Conservation (phyloP, 2,797 vertebrate species). For the Girardinus metallicus region DNA sequence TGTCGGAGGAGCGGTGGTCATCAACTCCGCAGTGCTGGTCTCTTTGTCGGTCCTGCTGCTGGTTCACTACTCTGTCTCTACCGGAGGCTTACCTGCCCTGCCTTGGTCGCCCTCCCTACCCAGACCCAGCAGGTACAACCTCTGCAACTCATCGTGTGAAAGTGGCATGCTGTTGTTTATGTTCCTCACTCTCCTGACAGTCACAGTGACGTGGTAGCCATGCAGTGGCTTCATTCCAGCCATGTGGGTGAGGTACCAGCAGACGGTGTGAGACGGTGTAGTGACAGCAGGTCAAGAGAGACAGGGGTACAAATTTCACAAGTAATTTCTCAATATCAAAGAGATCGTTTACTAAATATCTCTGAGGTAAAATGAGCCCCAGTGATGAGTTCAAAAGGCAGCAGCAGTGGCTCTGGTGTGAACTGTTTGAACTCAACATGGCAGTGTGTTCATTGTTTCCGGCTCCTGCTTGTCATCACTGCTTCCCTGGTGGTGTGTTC, state of each 20-base stretch:
- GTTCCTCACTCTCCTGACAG: neutral
- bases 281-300: slow-evolving; percentile 61
- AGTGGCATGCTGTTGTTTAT: neutral
- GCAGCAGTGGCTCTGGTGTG: slow-evolving; percentile 52
- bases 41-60: slow-evolving; percentile 98
- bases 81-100: slow-evolving; percentile 83
- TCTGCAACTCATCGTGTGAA: neutral
- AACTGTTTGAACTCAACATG: slow-evolving; percentile 57
- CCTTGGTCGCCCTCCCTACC: slow-evolving; percentile 91
- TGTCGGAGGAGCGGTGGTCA: slow-evolving; percentile 98
- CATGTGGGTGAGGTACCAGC: slow-evolving; percentile 51
- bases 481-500: slow-evolving; percentile 7
- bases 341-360: neutral
- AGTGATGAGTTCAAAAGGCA: slow-evolving; percentile 24
- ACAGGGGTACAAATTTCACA: slow-evolving; percentile 2
- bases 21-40: slow-evolving; percentile 97
- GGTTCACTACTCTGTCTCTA: slow-evolving; percentile 97
- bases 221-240: slow-evolving; percentile 26
- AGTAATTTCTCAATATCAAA: neutral
- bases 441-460: slow-evolving; percentile 62
- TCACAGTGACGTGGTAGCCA: slow-evolving; percentile 13
- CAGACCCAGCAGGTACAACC: slow-evolving; percentile 90
- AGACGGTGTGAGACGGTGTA: slow-evolving; percentile 33
- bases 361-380: neutral
- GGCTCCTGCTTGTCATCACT: slow-evolving; percentile 44